Evolutionary conservation across 2,113 vertebrate species (phyloP), one percentile per base, ranked within the genome.

Genomic region (Boulengeromyrus knoepffleri): DNA sequence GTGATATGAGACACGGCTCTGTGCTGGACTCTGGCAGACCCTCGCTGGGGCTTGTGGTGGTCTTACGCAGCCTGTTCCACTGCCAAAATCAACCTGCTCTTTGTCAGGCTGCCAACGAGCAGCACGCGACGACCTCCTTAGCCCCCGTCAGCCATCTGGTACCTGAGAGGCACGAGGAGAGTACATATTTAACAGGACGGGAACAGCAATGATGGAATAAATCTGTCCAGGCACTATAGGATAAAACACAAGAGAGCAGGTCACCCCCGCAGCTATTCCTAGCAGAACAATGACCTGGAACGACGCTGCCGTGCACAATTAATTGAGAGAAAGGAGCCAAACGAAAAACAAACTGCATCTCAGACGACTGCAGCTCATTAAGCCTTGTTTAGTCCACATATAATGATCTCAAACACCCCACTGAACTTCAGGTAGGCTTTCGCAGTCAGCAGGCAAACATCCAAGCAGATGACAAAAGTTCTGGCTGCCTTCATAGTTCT

Each of bases 391-490:
- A 39, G 74, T 17, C 74, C 74, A 80, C 74, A 80, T 80, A 80
- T 39, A 80, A 19, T 86, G 24, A 86, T 50, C 24, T n/a, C 9
- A 47, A n/a, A 50, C 88, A 87, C 4, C 31, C 90, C 85, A 89
- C 58, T 92, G 94, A 94, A 89, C 2, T 56, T 85, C 90, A 93
- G 86, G 89, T 91, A 77, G 90, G 87, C 90, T 94, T 92, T 90
- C 87, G 91, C 3, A 94, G 90, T 91, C 89, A 91, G 91, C 89
- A 70, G 62, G n/a, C 74, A 36, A 0, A 19, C 12, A 90, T 50
- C 89, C 87, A 39, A 93, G 47, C 91, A 85, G 39, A 91, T 87
- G 91, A 93, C 89, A 90, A 92, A 91, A 88, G 91, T 91, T 90
- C 93, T 93, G 74, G 15, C 74, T 42, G 74, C 36, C 36, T 80